Conservation (phyloP, 2,113 vertebrate species). For the Acinonyx jubatus region DNA sequence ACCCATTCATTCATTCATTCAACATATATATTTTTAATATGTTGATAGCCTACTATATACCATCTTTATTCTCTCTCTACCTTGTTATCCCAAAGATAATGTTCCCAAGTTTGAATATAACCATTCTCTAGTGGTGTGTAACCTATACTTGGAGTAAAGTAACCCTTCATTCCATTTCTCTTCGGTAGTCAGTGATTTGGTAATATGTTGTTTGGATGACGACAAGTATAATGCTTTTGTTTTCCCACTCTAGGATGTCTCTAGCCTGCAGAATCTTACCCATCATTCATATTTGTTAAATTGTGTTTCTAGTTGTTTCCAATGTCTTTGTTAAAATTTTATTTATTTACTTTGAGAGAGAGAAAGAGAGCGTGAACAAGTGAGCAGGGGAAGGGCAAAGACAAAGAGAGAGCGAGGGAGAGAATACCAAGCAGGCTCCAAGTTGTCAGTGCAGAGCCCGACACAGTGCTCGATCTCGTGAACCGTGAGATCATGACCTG, state of each 20-base stretch:
- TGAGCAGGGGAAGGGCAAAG: too few relatives aligned
- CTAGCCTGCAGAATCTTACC: not conserved
- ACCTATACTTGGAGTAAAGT: not conserved
- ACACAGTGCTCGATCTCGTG: too few relatives aligned
- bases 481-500: too few relatives aligned
- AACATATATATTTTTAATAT: conserved; percentile 4
- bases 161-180: not conserved
- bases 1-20: not conserved
- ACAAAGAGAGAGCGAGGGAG: too few relatives aligned
- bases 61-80: not conserved
- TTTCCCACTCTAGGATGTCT: not conserved
- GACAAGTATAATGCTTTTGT: not conserved
- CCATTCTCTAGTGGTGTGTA: not conserved
- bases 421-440: too few relatives aligned
- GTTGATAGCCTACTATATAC: not conserved
- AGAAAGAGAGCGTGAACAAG: too few relatives aligned
- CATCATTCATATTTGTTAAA: not conserved
- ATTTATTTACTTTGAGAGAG: too few relatives aligned
- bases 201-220: not conserved
- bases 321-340: not conserved
- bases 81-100: conserved; percentile 11
- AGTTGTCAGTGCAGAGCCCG: too few relatives aligned
- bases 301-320: conserved; percentile 26
- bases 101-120: conserved; percentile 15
- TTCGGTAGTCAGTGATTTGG: not conserved